A percentile compares a stretch with the other conserved stretches of the same genome.
These are phyloP conservation scores for Zosterops hypoxanthus DNA, from an alignment of 2,113 vertebrate genomes.

Conservation along the genomic window DNA sequence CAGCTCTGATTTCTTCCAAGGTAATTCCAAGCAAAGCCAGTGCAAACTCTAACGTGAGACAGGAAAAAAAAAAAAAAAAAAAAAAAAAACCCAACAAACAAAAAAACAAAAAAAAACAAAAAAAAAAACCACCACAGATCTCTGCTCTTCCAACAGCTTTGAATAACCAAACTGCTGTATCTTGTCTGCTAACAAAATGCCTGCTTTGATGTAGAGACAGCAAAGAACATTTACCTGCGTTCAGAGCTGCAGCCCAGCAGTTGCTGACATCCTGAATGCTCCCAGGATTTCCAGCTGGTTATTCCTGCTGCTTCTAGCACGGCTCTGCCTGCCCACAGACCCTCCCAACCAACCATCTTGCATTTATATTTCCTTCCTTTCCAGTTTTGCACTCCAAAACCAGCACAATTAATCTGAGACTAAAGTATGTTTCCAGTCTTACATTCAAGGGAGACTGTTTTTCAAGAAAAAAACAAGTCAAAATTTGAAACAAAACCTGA, in stretches of 20 bases:
- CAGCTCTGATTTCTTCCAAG: not conserved
- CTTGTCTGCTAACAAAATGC: not conserved
- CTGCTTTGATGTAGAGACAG: not conserved
- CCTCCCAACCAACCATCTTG: not conserved
- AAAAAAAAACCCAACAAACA: too few species aligned
- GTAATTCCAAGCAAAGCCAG: not conserved
- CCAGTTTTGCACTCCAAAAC: not conserved
- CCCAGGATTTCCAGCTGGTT: not conserved
- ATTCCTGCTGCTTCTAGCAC: not conserved
- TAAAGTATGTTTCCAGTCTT: not conserved
- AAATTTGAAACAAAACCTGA: not conserved
- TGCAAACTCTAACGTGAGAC: not conserved
- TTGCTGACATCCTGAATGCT: not conserved
- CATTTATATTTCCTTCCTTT: not conserved
- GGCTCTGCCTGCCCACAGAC: not conserved
- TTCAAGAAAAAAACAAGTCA: not conserved
- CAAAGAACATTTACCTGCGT: not conserved
- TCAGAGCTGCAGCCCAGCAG: not conserved
- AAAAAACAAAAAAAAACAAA: too few species aligned
- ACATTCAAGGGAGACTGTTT: not conserved
- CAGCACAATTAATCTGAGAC: not conserved
- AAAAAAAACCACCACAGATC: not conserved
- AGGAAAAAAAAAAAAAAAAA: not conserved
- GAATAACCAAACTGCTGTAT: not conserved
- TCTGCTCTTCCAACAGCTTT: not conserved